Percentiles rank a stretch among this genome's conserved stretches.
Evolutionary conservation across 2,888 invertebrate species (phyloP).

Genomic region (Rhamphomyia laevipes): DNA sequence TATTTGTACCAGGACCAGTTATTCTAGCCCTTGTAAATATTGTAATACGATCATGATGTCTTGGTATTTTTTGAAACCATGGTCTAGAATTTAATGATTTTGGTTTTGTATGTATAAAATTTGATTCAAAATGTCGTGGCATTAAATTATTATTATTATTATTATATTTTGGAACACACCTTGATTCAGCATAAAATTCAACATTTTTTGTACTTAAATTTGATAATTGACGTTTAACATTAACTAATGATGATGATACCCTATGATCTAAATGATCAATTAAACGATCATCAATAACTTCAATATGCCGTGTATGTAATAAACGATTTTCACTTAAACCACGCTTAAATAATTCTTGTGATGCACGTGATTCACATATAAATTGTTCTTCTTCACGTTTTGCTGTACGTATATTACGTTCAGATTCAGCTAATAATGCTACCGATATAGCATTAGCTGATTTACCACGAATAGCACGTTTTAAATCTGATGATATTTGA

Average conservation of each 20-base stretch:
- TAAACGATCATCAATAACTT: slow-evolving; percentile 33
- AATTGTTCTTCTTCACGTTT: slow-evolving; percentile 29
- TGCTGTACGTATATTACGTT: slow-evolving; percentile 34
- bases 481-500: slow-evolving; percentile 41
- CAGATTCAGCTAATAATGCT: slow-evolving; percentile 48
- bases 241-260: slow-evolving; percentile 34
- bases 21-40: neutral
- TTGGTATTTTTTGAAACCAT: neutral
- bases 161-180: slow-evolving; percentile 27
- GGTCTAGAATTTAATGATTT: neutral
- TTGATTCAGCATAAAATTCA: slow-evolving; percentile 36
- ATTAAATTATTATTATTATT: neutral
- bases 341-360: slow-evolving; percentile 17
- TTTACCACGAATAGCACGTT: slow-evolving; percentile 51
- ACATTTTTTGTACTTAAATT: slow-evolving; percentile 33
- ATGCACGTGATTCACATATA: slow-evolving; percentile 24
- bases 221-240: slow-evolving; percentile 35
- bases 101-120: neutral
- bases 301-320: slow-evolving; percentile 28
- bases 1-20: neutral
- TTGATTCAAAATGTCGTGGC: neutral
- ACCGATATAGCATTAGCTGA: slow-evolving; percentile 63
- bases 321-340: neutral
- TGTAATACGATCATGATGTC: neutral
- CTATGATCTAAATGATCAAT: slow-evolving; percentile 36